Evolutionary conservation across 2,797 vertebrate species (phyloP).

Genomic region (Ctenopoma kingsleyae): DNA sequence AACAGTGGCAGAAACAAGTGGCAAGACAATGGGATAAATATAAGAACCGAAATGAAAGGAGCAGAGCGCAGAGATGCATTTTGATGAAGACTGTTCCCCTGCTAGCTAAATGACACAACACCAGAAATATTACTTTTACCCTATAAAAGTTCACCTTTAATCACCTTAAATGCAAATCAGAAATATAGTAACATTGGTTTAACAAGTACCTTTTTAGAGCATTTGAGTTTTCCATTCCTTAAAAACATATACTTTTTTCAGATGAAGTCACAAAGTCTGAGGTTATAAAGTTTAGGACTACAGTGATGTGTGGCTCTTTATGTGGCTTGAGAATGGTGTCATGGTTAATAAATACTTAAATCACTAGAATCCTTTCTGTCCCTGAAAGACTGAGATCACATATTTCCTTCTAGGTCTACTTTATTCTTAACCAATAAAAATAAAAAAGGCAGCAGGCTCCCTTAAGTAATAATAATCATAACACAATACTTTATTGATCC

Average conservation of each 20-base stretch:
- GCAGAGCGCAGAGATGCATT: neutral
- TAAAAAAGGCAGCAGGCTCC: conserved; percentile 31
- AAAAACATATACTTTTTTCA: neutral
- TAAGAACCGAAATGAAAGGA: conserved; percentile 4
- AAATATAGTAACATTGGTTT: neutral
- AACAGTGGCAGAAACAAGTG: conserved; percentile 47
- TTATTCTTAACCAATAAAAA: conserved; percentile 12
- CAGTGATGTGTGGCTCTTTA: conserved; percentile 10
- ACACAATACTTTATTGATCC: conserved; percentile 59
- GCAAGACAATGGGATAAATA: conserved; percentile 14
- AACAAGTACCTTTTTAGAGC: neutral
- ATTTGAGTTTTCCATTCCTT: neutral
- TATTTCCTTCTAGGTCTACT: conserved; percentile 21
- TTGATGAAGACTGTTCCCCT: neutral
- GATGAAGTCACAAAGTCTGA: neutral
- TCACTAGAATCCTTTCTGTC: conserved; percentile 23
- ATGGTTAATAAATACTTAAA: conserved; percentile 32
- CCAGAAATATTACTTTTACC: too few relatives aligned
- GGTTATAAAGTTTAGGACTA: conserved; percentile 8
- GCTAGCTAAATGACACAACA: too few relatives aligned
- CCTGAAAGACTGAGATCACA: conserved; percentile 25
- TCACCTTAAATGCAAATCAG: conserved; percentile 1
- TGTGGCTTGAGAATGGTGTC: conserved; percentile 19
- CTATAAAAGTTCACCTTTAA: too few relatives aligned
- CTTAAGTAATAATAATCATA: conserved; percentile 54